These are phyloP conservation scores for Rhynchonycteris naso DNA, from an alignment of 2,797 vertebrate genomes.

Conservation along the genomic window DNA sequence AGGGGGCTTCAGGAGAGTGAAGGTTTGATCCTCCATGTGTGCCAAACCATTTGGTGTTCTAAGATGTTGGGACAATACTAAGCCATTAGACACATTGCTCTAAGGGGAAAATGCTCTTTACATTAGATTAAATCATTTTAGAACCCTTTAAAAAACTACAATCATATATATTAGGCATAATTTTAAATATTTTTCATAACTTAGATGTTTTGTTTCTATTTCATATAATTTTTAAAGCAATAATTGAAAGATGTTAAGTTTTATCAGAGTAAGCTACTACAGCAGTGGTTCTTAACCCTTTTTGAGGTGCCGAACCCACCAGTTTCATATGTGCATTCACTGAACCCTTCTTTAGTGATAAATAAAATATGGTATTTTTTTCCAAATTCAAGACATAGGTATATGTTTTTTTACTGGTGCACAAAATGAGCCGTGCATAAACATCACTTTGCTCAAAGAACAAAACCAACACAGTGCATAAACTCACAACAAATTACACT, in stretches of 20 bases:
- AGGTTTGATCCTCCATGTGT: neutral
- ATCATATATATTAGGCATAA: neutral
- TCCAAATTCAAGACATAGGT: too few species aligned
- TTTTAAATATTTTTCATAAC: neutral
- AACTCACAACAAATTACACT: too few species aligned
- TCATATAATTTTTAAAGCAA: conserved; percentile 4
- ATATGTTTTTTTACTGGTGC: too few species aligned
- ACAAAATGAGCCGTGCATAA: too few species aligned
- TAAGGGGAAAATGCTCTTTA: neutral
- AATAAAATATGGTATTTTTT: too few species aligned
- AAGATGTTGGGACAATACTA: neutral
- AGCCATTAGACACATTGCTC: neutral
- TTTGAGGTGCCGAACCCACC: too few species aligned
- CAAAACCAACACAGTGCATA: too few species aligned
- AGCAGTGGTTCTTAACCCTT: too few species aligned
- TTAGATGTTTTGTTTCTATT: neutral
- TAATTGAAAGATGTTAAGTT: neutral
- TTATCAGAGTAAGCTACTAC: neutral
- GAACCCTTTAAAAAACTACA: conserved; percentile 30
- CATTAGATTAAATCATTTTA: neutral
- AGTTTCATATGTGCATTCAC: too few species aligned
- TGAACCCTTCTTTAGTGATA: too few species aligned
- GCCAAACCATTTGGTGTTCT: neutral
- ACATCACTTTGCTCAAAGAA: too few species aligned
- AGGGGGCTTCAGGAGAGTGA: neutral